A percentile compares a stretch with the other conserved stretches of the same genome.
Conservation (phyloP, 1,140 invertebrate genomes). For the Aphaenogaster ashmeadi region DNA sequence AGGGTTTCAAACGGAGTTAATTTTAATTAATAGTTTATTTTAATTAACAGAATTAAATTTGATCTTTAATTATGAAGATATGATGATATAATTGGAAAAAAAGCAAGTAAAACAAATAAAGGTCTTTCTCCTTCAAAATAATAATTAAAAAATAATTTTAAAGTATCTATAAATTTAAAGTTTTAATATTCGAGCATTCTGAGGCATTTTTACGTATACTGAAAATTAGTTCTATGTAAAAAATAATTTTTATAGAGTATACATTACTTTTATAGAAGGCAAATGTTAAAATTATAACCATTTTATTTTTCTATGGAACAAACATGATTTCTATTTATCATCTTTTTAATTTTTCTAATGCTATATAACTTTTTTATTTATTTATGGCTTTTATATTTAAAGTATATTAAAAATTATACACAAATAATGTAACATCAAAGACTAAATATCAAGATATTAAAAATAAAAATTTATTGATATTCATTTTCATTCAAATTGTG, state of each 20-base stretch:
- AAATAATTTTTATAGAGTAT: background rate
- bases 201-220: background rate
- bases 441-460: background rate
- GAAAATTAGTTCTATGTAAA: background rate
- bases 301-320: background rate
- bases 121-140: background rate
- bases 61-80: background rate
- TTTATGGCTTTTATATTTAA: background rate
- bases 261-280: background rate
- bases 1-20: background rate
- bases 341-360: background rate
- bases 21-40: background rate
- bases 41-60: background rate
- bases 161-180: background rate
- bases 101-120: background rate
- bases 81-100: background rate
- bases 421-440: background rate
- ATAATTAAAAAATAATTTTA: background rate
- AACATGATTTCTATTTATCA: background rate
- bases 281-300: background rate
- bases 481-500: background rate
- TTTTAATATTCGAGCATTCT: background rate
- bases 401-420: background rate
- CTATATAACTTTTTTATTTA: background rate
- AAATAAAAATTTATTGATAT: background rate